Percentiles rank a stretch among this genome's conserved stretches.
Evolutionary conservation across 2,113 vertebrate genomes (phyloP).

Genomic region (Lepidothrix coronata): DNA sequence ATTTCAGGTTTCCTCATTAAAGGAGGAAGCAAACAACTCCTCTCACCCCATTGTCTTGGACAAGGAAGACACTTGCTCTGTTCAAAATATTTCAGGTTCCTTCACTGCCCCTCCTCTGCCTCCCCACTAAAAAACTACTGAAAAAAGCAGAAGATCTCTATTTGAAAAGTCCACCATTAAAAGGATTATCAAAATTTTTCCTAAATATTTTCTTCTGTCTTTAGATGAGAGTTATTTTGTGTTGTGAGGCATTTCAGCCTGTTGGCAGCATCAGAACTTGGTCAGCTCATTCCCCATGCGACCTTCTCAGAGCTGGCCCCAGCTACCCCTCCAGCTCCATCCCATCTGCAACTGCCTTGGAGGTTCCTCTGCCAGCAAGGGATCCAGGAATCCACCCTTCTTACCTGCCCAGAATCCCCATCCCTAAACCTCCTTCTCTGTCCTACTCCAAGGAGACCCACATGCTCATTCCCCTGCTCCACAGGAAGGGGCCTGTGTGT

Average conservation of each 20-base stretch:
- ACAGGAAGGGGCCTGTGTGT: accelerated
- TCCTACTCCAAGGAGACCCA: background rate
- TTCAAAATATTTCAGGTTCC: background rate
- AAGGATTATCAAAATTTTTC: accelerated
- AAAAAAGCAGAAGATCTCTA: background rate
- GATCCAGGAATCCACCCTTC: too few relatives aligned
- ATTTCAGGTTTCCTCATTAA: background rate
- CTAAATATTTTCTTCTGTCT: background rate
- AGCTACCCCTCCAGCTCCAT: background rate
- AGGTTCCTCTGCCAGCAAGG: background rate
- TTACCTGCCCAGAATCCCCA: background rate
- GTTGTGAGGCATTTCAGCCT: background rate
- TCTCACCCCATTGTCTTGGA: background rate
- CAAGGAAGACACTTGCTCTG: background rate
- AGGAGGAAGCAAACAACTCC: accelerated
- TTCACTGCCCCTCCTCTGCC: background rate
- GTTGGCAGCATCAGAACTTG: background rate
- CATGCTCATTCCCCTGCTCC: background rate
- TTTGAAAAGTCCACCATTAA: background rate
- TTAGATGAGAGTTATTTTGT: background rate
- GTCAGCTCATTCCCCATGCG: background rate
- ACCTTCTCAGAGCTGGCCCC: accelerated
- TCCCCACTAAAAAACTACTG: background rate
- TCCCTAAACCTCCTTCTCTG: background rate
- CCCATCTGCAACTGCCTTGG: background rate